Conservation (phyloP, 2,797 vertebrate genomes). For the Picus viridis region DNA sequence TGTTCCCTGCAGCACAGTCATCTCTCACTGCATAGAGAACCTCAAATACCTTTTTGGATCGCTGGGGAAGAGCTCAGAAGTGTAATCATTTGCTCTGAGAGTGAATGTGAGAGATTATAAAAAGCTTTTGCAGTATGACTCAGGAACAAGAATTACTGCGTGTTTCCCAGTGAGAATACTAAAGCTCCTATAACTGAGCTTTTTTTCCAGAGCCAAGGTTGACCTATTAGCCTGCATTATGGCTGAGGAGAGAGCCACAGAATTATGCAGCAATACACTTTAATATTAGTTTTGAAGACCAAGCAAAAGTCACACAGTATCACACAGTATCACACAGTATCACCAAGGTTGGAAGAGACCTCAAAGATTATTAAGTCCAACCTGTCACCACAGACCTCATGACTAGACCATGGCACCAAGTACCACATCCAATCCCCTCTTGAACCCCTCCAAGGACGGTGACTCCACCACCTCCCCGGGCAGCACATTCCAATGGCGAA, state of each 20-base stretch:
- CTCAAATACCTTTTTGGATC: constrained; percentile 45
- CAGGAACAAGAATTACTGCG: constrained; percentile 14
- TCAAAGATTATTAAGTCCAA: too few species aligned
- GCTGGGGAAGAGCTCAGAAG: constrained; percentile 30
- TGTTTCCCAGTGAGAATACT: constrained; percentile 30
- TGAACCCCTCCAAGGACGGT: too few species aligned
- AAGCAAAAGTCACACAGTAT: neutral
- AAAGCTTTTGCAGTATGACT: constrained; percentile 47
- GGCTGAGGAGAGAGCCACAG: neutral
- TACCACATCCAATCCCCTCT: too few species aligned
- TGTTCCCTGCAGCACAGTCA: constrained; percentile 17
- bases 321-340: too few species aligned
- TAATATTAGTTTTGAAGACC: constrained; percentile 1
- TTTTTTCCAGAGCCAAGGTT: constrained; percentile 46
- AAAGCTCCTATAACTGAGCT: constrained; percentile 20
- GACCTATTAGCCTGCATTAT: constrained; percentile 32
- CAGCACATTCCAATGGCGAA: too few species aligned
- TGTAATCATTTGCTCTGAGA: constrained; percentile 38
- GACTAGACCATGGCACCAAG: too few species aligned
- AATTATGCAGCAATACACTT: neutral
- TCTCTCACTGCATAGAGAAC: neutral
- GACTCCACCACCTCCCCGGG: too few species aligned
- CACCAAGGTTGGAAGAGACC: too few species aligned
- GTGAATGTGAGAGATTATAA: constrained; percentile 41
- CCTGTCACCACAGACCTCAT: too few species aligned